Evolutionary conservation across 1,140 invertebrate genomes (phyloP), one percentile per base, ranked within the genome.

Genomic region (Sycophila sp.): DNA sequence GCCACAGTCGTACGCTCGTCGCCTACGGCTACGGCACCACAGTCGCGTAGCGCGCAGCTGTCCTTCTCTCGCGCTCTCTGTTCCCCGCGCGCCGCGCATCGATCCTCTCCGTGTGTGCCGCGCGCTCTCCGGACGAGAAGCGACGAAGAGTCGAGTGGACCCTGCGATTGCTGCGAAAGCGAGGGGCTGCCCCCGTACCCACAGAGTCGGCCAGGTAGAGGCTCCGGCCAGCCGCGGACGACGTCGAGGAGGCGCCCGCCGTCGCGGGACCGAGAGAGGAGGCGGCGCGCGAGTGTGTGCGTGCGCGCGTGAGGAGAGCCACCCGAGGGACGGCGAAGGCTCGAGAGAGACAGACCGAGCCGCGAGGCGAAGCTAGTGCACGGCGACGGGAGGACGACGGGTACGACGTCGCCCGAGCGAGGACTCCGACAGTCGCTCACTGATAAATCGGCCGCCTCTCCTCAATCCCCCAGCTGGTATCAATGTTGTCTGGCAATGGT

Each of bases 401-500:
- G 11, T 6, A 55, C 40, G 38, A 62, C 59, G 59, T 32, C 59
- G 59, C 28, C 40, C 32, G 38, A 55, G 63, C 51, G 51, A 55
- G 62, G n/a, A n/a, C n/a, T 64, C 64, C 38, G 49, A 66, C n/a
- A 36, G 49, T 68, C 65, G 65, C 42, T 68, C 59, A 38, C 28
- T 24, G 51, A 47, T 59, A 38, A 60, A 68, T 60, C 66, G 53
- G 56, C 15, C 58, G 67, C 22, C 55, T 45, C 56, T 55, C 56
- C 62, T 55, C 28, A 59, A 69, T n/a, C n/a, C 51, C 67, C 47
- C 24, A 53, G 83, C 80, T 86, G 81, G 83, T 86, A 89, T 90
- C 89, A 89, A 90, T 90, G 89, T 88, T 89, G 89, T 89, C 89
- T 88, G 87, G 89, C 89, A 89, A 96, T 97, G 95, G 94, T 96